Evolutionary conservation across 2,888 invertebrate species (phyloP).

Genomic region (Netelia melanura): DNA sequence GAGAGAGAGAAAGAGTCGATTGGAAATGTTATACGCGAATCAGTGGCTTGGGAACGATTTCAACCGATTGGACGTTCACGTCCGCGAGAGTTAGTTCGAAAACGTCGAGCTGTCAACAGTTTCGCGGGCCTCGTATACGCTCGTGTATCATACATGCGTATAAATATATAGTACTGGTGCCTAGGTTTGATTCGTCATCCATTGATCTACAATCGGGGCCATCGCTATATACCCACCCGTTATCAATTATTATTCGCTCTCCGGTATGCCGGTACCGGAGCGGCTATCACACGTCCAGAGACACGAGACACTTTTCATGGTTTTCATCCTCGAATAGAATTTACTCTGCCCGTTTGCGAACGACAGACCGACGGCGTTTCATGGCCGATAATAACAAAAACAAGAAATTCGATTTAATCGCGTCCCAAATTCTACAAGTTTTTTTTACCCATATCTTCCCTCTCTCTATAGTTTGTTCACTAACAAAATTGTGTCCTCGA

Average conservation of each 20-base stretch:
- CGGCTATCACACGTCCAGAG: conserved; percentile 37
- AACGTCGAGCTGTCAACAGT: conserved; percentile 56
- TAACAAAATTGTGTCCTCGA: no score
- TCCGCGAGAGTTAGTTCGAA: conserved; percentile 59
- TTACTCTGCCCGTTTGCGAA: not conserved
- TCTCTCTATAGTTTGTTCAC: no score
- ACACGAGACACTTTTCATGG: conserved; percentile 1
- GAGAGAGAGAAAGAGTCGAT: conserved; percentile 5
- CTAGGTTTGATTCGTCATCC: conserved; percentile 62
- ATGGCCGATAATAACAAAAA: not conserved
- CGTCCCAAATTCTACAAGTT: no score
- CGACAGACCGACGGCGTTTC: conserved; percentile 15
- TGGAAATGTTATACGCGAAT: conserved; percentile 46
- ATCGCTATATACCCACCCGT: conserved; percentile 26
- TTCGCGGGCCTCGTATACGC: conserved; percentile 7
- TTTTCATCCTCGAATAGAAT: conserved; percentile 45
- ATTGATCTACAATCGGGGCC: conserved; percentile 58
- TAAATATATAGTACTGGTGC: conserved; percentile 15
- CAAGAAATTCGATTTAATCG: not conserved
- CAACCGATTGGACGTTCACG: conserved; percentile 63
- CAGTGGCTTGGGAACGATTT: conserved; percentile 60
- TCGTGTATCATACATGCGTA: not conserved
- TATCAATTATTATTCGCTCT: conserved; percentile 59
- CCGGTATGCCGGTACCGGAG: conserved; percentile 47
- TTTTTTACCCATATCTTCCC: no score